These are phyloP conservation scores for Tangara arthus DNA, from an alignment of 2,797 vertebrate species.

Conservation along the genomic window DNA sequence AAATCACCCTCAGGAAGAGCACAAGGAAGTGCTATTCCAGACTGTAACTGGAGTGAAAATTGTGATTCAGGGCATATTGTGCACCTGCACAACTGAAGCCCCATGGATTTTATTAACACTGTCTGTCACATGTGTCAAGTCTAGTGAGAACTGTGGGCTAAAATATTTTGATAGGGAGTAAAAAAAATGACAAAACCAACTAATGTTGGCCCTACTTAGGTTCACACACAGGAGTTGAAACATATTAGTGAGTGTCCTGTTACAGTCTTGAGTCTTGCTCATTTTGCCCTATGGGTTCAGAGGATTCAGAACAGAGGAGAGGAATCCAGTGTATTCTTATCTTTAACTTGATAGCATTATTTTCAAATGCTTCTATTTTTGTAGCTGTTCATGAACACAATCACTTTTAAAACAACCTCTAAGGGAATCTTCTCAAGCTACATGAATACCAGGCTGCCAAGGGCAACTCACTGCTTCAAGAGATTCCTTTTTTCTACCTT, in stretches of 20 bases:
- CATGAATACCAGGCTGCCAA: accelerated
- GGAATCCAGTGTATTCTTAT: background rate
- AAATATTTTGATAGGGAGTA: background rate
- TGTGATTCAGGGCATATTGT: background rate
- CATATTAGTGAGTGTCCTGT: background rate
- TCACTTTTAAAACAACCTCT: background rate
- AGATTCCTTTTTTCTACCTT: background rate
- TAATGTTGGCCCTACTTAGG: background rate
- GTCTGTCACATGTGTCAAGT: background rate
- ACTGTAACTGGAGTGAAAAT: background rate
- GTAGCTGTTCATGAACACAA: background rate
- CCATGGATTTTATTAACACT: background rate
- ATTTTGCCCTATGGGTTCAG: background rate
- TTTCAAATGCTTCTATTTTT: background rate
- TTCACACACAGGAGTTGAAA: background rate
- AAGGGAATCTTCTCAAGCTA: background rate
- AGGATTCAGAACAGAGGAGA: background rate
- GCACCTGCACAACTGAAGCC: background rate
- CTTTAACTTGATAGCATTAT: background rate
- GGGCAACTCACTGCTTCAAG: background rate
- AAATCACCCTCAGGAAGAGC: background rate
- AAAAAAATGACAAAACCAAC: background rate
- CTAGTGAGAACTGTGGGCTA: background rate
- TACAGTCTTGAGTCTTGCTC: background rate
- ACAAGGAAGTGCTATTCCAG: background rate